Base-by-base conservation (phyloP, 2,888 invertebrate genomes). In the Drosophila leonis region DNA sequence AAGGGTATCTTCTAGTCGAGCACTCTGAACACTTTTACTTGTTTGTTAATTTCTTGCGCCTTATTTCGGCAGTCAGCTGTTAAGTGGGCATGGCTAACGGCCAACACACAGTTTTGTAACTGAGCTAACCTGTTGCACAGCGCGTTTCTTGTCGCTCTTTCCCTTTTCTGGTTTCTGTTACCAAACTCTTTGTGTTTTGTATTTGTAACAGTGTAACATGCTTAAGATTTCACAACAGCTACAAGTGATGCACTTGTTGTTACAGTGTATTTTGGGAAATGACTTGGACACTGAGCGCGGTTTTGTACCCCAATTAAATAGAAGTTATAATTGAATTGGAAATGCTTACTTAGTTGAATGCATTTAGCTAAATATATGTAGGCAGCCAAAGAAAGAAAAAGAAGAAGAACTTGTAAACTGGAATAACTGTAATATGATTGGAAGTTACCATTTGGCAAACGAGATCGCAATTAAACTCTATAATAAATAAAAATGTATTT, bases 81-180 rank as follows among this genome's bases (percentile, higher is more conserved):
- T 33, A 48, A 42, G 78, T 46, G 60, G 76, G 76, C 79, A 62
- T 69, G 75, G 6, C 35, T 7, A 4, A 9, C 69, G 59, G 29
- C 41, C 35, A 46, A 31, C 52, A 18, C 35, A 60, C 42, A 29
- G 60, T 75, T 52, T 75, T 63, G 75, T 75, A 77, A 77, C 39
- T 7, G 12, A 15, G 41, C 62, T 60, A 46, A 75, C 75, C 65
- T 79, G 76, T 77, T 77, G 80, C 75, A 54, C 63, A 61, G 27
- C 13, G 12, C 31, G 49, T 54, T 18, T 54, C n/a, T 13, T 27
- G 44, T 42, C 39, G 27, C 59, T 57, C 9, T 37, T 56, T 39
- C 15, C 39, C 27, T 7, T 7, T 39, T 29, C 24, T 10, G 9
- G 12, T 44, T 49, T 44, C 18, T 62, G 62, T 69, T 76, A 55